Evolutionary conservation across 2,113 vertebrate species (phyloP).

Genomic region (Lethenteron reissneri): DNA sequence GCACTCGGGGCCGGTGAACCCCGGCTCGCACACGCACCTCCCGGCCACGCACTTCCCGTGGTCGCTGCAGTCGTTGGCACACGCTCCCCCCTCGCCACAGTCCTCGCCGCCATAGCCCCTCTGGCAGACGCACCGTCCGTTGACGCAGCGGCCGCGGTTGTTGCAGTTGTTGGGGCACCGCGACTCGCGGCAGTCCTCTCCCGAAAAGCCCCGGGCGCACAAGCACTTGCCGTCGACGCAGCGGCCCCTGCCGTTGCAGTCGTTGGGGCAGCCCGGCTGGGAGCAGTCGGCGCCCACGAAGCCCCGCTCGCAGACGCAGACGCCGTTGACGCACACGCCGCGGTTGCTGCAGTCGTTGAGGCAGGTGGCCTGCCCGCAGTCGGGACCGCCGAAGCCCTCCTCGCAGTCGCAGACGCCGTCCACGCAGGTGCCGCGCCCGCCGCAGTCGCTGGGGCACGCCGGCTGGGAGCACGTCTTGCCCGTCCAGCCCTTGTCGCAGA

Average conservation of each 20-base stretch:
- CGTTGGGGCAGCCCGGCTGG: slow-evolving; percentile 38
- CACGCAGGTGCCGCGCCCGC: slow-evolving; percentile 34
- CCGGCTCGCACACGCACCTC: slow-evolving; percentile 44
- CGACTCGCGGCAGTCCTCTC: slow-evolving; percentile 39
- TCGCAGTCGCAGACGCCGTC: slow-evolving; percentile 51
- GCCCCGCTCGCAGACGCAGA: slow-evolving; percentile 42
- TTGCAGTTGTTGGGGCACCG: slow-evolving; percentile 47
- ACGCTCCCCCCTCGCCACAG: slow-evolving; percentile 35
- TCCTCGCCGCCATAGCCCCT: slow-evolving; percentile 41
- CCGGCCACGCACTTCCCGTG: slow-evolving; percentile 42
- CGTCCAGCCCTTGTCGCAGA: slow-evolving; percentile 51
- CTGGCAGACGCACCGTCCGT: slow-evolving; percentile 48
- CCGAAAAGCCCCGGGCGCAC: slow-evolving; percentile 34
- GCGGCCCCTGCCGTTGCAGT: slow-evolving; percentile 36
- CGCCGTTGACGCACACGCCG: slow-evolving; percentile 37
- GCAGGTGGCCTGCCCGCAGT: slow-evolving; percentile 49
- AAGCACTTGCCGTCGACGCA: slow-evolving; percentile 52
- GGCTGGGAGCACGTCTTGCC: slow-evolving; percentile 45
- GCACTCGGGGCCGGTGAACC: slow-evolving; percentile 25
- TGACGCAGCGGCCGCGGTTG: slow-evolving; percentile 37
- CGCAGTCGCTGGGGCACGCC: slow-evolving; percentile 47
- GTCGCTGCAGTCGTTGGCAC: slow-evolving; percentile 40
- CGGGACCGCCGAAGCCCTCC: slow-evolving; percentile 34
- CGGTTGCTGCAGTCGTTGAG: slow-evolving; percentile 35
- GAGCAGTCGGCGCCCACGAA: slow-evolving; percentile 42